Conservation (phyloP, 1,140 invertebrate genomes). For the Philopotamus ludificatus region DNA sequence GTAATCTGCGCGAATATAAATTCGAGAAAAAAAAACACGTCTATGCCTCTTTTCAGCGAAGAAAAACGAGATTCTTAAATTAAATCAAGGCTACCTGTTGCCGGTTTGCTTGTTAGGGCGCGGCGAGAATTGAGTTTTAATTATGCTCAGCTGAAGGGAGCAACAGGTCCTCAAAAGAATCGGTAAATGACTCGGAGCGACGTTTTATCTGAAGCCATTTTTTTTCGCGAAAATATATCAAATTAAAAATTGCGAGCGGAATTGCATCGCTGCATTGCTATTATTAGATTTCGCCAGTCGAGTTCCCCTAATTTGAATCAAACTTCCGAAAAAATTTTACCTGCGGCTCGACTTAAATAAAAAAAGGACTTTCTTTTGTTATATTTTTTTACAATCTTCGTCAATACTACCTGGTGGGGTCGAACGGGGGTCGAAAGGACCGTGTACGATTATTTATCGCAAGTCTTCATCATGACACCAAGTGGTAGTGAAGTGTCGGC, state of each 20-base stretch:
- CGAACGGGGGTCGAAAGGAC: conserved; percentile 19
- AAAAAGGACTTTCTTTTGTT: conserved; percentile 35
- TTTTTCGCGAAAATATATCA: no score
- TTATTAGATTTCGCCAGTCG: conserved; percentile 2
- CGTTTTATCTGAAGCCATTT: no score
- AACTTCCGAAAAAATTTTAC: conserved; percentile 37
- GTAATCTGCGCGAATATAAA: conserved; percentile 11
- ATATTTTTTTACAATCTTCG: conserved; percentile 38
- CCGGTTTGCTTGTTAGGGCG: conserved; percentile 3
- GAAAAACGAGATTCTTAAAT: conserved; percentile 7
- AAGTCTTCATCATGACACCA: conserved; percentile 37
- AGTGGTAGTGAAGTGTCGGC: conserved; percentile 27
- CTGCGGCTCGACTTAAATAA: conserved; percentile 29
- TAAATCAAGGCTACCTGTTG: conserved; percentile 23
- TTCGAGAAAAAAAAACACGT: background rate
- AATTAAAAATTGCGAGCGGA: no score
- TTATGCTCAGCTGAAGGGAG: conserved; percentile 21
- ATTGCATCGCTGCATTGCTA: no score
- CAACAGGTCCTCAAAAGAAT: conserved; percentile 31
- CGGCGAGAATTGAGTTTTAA: conserved; percentile 26
- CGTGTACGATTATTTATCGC: conserved; percentile 30
- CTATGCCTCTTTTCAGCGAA: conserved; percentile 1
- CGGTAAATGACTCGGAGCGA: conserved; percentile 8
- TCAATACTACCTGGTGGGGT: conserved; percentile 27
- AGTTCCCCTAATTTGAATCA: conserved; percentile 21